Evolutionary conservation across 2,113 vertebrate genomes (phyloP).

Genomic region (Raja brachyura): DNA sequence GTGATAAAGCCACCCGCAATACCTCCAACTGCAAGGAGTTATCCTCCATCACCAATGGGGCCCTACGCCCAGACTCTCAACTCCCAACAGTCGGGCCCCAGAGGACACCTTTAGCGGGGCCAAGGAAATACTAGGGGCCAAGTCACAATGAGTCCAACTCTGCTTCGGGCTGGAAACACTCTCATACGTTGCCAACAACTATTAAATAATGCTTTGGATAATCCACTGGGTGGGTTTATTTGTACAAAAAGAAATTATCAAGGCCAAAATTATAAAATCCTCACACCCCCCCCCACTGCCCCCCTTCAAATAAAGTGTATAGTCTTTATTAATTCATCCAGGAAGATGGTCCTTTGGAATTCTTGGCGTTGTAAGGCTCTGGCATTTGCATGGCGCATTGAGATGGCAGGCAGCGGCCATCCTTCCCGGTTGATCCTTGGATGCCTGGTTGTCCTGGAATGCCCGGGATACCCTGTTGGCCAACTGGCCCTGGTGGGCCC

Average conservation of each 20-base stretch:
- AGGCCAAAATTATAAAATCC: background rate
- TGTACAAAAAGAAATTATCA: background rate
- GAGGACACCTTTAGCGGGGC: no score
- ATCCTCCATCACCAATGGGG: no score
- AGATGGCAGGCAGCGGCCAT: slow-evolving; percentile 78
- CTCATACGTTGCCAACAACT: background rate
- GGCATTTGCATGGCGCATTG: slow-evolving; percentile 76
- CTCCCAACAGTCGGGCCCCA: no score
- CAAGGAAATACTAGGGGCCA: background rate
- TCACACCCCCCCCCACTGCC: background rate
- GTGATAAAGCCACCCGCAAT: no score
- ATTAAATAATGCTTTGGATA: background rate
- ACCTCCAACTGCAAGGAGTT: no score
- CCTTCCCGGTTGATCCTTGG: slow-evolving; percentile 69
- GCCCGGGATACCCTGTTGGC: slow-evolving; percentile 90
- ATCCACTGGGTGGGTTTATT: no score
- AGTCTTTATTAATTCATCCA: slow-evolving; percentile 45
- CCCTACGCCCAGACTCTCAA: no score
- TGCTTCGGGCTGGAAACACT: background rate
- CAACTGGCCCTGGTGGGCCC: slow-evolving; percentile 75
- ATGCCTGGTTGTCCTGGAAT: slow-evolving; percentile 72
- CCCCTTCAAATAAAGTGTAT: background rate
- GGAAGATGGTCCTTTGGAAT: slow-evolving; percentile 76
- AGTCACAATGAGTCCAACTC: background rate
- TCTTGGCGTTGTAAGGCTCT: slow-evolving; percentile 80